Evolutionary conservation across 2,113 vertebrate species (phyloP).

Genomic region (Baryphthengus martii): DNA sequence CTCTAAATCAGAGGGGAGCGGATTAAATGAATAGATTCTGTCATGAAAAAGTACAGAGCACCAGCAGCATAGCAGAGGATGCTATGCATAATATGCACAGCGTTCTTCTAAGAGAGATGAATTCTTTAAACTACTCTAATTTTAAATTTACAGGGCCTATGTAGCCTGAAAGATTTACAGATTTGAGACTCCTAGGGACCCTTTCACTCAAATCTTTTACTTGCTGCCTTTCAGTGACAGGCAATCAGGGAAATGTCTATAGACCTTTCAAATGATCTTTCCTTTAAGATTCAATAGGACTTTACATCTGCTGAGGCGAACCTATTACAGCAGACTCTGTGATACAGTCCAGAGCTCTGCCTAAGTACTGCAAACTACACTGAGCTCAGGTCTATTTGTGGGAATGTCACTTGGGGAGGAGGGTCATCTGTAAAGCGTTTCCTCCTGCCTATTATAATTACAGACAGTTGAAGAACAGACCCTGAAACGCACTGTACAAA

Average conservation of each 20-base stretch:
- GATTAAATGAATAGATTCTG: conserved; percentile 53
- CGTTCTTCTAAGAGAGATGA: conserved; percentile 7
- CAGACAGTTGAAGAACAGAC: conserved; percentile 9
- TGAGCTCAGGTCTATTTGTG: conserved; percentile 5
- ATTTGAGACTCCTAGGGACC: conserved; percentile 1
- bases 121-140: conserved; percentile 41
- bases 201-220: conserved; percentile 41
- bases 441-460: conserved; percentile 22
- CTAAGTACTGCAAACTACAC: conserved; percentile 2
- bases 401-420: neutral
- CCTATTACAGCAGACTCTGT: conserved; percentile 36
- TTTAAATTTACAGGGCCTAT: conserved; percentile 14
- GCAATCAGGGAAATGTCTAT: conserved; percentile 30
- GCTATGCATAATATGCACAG: neutral
- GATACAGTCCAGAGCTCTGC: conserved; percentile 21
- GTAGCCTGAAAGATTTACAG: conserved; percentile 41
- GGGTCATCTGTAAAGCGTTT: conserved; percentile 24
- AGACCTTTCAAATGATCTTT: conserved; percentile 34
- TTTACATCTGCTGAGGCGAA: neutral
- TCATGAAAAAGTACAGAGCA: conserved; percentile 2
- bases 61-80: conserved; percentile 3
- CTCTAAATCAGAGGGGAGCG: conserved; percentile 6
- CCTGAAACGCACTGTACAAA: neutral
- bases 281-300: conserved; percentile 43
- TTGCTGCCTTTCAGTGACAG: conserved; percentile 42